phyloP scores from a whole-genome alignment of 2,888 invertebrate genomes.

The Mesoligia furuncula region DNA sequence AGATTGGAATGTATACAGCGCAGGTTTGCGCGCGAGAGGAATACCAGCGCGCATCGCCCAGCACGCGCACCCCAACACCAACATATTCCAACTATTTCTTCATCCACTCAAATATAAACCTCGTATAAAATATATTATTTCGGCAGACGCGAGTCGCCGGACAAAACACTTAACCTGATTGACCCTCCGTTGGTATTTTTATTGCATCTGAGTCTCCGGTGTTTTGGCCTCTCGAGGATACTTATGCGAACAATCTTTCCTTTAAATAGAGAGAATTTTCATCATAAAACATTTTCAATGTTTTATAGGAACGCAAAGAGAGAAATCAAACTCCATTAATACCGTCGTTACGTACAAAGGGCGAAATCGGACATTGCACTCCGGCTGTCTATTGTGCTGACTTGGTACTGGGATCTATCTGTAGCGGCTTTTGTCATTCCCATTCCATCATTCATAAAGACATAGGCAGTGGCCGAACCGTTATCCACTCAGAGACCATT shows the following conservation, averaged over 20 bases:
- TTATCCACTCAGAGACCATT: slow-evolving; percentile 32
- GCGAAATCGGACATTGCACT: slow-evolving; percentile 63
- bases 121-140: slow-evolving; percentile 80
- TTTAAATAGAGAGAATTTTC: slow-evolving; percentile 69
- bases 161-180: slow-evolving; percentile 87
- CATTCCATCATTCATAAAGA: slow-evolving; percentile 56
- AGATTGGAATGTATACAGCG: slow-evolving; percentile 61
- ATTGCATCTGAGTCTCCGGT: slow-evolving; percentile 77
- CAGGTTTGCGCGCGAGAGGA: slow-evolving; percentile 48
- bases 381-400: slow-evolving; percentile 55
- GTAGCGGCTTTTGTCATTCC: slow-evolving; percentile 54
- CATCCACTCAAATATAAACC: slow-evolving; percentile 80
- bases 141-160: slow-evolving; percentile 74
- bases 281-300: slow-evolving; percentile 69
- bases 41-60: slow-evolving; percentile 56
- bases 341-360: slow-evolving; percentile 58
- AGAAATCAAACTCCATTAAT: slow-evolving; percentile 65
- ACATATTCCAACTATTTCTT: slow-evolving; percentile 80
- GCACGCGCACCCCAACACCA: slow-evolving; percentile 38
- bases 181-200: slow-evolving; percentile 85
- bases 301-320: slow-evolving; percentile 63
- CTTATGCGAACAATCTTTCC: slow-evolving; percentile 72
- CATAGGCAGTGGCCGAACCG: slow-evolving; percentile 15
- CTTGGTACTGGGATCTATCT: slow-evolving; percentile 43
- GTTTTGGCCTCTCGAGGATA: slow-evolving; percentile 73